Conservation (phyloP, 2,888 invertebrate genomes). For the Caenorhabditis imperialis region DNA sequence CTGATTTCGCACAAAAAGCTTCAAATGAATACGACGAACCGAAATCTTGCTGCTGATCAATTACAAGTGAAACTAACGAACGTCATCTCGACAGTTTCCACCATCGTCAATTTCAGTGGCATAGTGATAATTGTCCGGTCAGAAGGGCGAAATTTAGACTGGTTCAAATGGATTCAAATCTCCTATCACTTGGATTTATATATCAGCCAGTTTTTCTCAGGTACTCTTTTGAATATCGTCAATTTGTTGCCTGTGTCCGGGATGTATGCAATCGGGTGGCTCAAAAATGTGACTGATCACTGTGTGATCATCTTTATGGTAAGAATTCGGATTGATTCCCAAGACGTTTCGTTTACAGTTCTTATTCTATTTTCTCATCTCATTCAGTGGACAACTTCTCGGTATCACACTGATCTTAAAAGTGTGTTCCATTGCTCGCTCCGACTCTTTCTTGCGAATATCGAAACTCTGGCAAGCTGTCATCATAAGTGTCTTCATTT, state of each 20-base stretch:
- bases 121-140: not conserved
- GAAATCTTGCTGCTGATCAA: constrained; percentile 7
- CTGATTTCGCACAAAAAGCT: no score
- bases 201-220: not conserved
- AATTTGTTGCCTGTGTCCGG: constrained; percentile 11
- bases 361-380: constrained; percentile 4
- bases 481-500: not conserved
- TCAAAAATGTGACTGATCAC: constrained; percentile 3
- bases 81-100: constrained; percentile 1
- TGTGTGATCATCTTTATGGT: constrained; percentile 3
- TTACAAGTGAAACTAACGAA: constrained; percentile 9
- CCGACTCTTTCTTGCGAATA: constrained; percentile 6
- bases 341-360: constrained; percentile 1
- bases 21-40: no score
- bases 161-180: constrained; percentile 2
- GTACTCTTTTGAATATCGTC: constrained; percentile 12
- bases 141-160: not conserved
- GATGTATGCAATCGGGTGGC: constrained; percentile 20
- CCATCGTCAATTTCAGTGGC: not conserved
- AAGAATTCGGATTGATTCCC: not conserved
- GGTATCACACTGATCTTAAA: not conserved
- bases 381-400: constrained; percentile 7
- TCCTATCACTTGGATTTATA: constrained; percentile 7
- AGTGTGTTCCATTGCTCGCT: constrained; percentile 4
- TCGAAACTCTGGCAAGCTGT: not conserved